A percentile compares a stretch with the other conserved stretches of the same genome.
phyloP scores from a whole-genome alignment of 2,797 vertebrate genomes.

The Lagorchestes hirsutus region DNA sequence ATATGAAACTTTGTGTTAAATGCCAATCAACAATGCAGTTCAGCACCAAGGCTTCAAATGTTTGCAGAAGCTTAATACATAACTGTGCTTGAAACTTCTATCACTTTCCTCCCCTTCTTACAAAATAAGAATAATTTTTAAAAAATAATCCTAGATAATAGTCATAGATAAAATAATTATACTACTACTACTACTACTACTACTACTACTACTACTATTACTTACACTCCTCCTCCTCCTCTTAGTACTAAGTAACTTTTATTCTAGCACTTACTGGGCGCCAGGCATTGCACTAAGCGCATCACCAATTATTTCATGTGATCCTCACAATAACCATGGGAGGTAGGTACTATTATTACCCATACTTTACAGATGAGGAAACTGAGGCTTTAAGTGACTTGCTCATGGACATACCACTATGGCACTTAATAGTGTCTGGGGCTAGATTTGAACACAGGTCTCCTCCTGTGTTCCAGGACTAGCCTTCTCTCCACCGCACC shows the following conservation, averaged over 20 bases:
- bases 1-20: slow-evolving; percentile 3
- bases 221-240: too few relatives aligned
- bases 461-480: background rate
- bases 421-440: too few relatives aligned
- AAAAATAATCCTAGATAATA: slow-evolving; percentile 6
- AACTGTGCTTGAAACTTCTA: slow-evolving; percentile 44
- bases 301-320: background rate
- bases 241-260: too few relatives aligned
- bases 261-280: too few relatives aligned
- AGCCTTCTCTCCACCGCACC: background rate
- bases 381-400: background rate
- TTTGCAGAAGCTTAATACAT: slow-evolving; percentile 6
- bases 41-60: slow-evolving; percentile 38
- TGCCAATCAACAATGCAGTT: background rate
- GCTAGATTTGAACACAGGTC: background rate
- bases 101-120: slow-evolving; percentile 43
- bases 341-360: background rate
- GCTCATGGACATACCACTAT: background rate
- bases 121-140: background rate
- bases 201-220: background rate
- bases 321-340: background rate
- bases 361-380: background rate
- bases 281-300: background rate
- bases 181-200: background rate
- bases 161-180: slow-evolving; percentile 22